Conservation (phyloP, 1,140 invertebrate species). For the roundworm (Caenorhabditis elegans) region WBcel235 BX284606.5:16354501-16355000, state of each 20-base stretch:
- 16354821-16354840: background rate
- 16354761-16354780: background rate
- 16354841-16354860: background rate
- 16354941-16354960: background rate
- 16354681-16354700: background rate
- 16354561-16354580: too few species aligned
- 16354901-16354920: background rate
- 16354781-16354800: constrained; percentile 8
- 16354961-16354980: background rate
- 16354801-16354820: background rate
- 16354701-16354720: background rate
- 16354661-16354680: constrained; percentile 19
- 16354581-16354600: too few species aligned
- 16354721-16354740: background rate
- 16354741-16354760: background rate
- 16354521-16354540: too few species aligned
- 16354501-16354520: too few species aligned
- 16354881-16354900: background rate
- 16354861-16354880: background rate
- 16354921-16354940: background rate
- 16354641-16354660: too few species aligned
- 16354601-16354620: too few species aligned
- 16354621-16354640: too few species aligned
- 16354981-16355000: background rate
- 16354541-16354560: too few species aligned